Base-by-base conservation (phyloP, 1,140 invertebrate species). In the Neodiprion fabricii region DNA sequence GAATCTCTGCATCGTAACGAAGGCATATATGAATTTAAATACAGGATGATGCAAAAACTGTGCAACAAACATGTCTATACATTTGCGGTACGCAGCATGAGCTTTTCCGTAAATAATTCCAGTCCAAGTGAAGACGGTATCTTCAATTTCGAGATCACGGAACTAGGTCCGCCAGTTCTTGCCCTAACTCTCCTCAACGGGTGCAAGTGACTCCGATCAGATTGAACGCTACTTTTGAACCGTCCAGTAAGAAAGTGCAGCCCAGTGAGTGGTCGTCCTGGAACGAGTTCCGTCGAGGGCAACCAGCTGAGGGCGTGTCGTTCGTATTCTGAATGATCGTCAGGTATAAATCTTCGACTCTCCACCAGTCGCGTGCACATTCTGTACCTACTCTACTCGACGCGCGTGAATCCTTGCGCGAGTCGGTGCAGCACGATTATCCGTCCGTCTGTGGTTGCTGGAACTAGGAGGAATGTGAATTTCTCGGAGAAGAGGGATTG, bases 261-360 rank as follows among this genome's bases (percentile, higher is more conserved):
- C 28, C 28, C 53, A 17, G 53, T 61, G 53, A 61, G 53, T 61
- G 53, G 53, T 61, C 53, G 53, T 14, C 53, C 11, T 61, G 7
- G 53, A 61, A 61, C 53, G 53, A 61, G 53, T 61, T 61, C 53
- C 9, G 53, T 12, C 53, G n/a, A 61, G 53, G 53, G 53, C 53
- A 61, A 61, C 53, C 53, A 61, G 11, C 53, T 9, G 53, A 61
- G n/a, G 53, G 53, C 53, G 53, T 61, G 53, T 61, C 53, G 53
- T 61, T 17, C 53, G 53, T 61, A 61, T 61, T 61, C 53, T 61
- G 53, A 61, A 61, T 61, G 53, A 61, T 61, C 53, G 53, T 17
- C 53, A 61, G 11, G 53, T 61, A 61, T 61, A 61, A 61, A 61
- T 61, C 53, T 61, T 17, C 53, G 53, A 17, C n/a, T 61, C 53